Base-by-base conservation (phyloP, 2,888 invertebrate species). In the Watsonalla cultraria region DNA sequence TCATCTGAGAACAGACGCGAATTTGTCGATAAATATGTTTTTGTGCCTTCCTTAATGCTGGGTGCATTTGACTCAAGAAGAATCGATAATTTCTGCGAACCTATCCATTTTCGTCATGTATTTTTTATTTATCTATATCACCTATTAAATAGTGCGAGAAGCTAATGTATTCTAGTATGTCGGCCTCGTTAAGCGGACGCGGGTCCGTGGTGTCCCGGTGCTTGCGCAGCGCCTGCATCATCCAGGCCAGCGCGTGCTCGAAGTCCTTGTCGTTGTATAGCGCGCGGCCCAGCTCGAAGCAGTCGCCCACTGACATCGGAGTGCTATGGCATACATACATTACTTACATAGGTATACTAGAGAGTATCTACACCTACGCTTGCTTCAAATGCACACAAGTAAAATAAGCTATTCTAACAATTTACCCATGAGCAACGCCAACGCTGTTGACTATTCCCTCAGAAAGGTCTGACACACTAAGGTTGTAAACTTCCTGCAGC, bases 211-310 rank as follows among this genome's bases (percentile, higher is more conserved):
- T 67, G 61, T 93, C 92, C 51, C 93, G 92, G 61, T 94, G 92
- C 60, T 96, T 94, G 46, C 93, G 90, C 74, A 97, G 92, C 42
- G 42, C 42, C 84, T 98, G 97, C 63, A 94, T 93, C 98, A 99
- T 99, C 99, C 99, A 99, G 49, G 96, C 90, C 2, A 96, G 93
- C 0, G 98, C 97, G 80, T 99, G 98, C 72, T 96, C 96, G 81
- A 94, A 97, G 86, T 99, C 99, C 34, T 95, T 95, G 67, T 95
- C 95, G 74, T 97, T 96, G 91, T 99, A 99, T 4, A 97, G 94
- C 65, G 97, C 96, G 46, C 98, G 93, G 0, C 99, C 99, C 51
- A 99, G 91, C 86, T 99, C 98, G 87, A 97, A 99, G 76, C 99
- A 99, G 83, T 99, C 99, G 54, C 96, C 95, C 6, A 98, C 97